Evolutionary conservation across 1,140 invertebrate genomes (phyloP).

Genomic region (Andricus grossulariae): DNA sequence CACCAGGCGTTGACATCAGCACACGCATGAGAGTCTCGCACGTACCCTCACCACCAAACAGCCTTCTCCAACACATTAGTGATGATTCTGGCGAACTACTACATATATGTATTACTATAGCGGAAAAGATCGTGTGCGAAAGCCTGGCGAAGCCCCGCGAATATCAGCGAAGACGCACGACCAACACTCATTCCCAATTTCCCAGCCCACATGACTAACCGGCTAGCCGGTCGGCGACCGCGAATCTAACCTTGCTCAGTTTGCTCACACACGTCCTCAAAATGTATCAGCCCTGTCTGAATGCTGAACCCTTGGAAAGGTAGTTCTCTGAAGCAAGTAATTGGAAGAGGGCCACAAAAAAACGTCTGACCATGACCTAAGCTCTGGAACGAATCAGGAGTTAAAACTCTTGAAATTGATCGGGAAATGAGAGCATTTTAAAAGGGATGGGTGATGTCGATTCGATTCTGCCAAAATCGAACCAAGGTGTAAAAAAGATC

Average conservation of each 20-base stretch:
- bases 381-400: background rate
- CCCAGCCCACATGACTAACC: constrained; percentile 60
- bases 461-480: too few species aligned
- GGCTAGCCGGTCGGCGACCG: constrained; percentile 44
- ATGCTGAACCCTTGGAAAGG: background rate
- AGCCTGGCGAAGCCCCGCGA: constrained; percentile 36
- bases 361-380: constrained; percentile 15
- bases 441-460: too few species aligned
- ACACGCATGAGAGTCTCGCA: constrained; percentile 40
- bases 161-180: constrained; percentile 43
- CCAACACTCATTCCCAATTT: constrained; percentile 46
- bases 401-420: too few species aligned
- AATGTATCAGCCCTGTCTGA: background rate
- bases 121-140: constrained; percentile 1
- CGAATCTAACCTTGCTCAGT: constrained; percentile 34
- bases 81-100: background rate
- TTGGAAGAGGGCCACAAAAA: background rate
- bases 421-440: too few species aligned
- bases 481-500: too few species aligned
- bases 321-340: background rate
- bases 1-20: constrained; percentile 68
- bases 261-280: constrained; percentile 13
- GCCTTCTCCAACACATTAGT: background rate
- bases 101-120: background rate
- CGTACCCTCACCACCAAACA: constrained; percentile 33